Evolutionary conservation across 2,797 vertebrate species (phyloP).

Genomic region (Acanthopagrus latus): DNA sequence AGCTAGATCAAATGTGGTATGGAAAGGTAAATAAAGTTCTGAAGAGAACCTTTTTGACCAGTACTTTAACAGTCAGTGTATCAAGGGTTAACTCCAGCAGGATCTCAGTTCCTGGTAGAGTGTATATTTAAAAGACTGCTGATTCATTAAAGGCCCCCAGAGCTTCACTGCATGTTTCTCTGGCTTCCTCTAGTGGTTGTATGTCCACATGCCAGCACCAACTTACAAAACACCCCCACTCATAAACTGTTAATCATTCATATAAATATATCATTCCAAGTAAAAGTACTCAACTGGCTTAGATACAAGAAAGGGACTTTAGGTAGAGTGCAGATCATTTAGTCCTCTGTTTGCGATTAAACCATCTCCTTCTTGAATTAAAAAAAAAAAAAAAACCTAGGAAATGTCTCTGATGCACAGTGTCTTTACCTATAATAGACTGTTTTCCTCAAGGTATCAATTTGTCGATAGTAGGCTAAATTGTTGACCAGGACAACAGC

Average conservation of each 20-base stretch:
- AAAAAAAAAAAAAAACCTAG: background rate
- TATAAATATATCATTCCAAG: background rate
- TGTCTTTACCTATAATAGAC: too few relatives aligned
- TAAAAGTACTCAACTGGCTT: background rate
- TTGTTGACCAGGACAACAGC: background rate
- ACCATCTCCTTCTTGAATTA: background rate
- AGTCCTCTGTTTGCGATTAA: background rate
- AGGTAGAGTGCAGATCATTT: background rate
- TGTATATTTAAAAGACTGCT: constrained; percentile 25
- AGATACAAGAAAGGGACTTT: background rate
- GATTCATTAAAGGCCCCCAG: constrained; percentile 33
- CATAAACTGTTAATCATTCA: constrained; percentile 17
- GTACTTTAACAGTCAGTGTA: background rate
- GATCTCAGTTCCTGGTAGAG: constrained; percentile 36
- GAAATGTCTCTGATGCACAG: background rate
- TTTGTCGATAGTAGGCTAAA: background rate
- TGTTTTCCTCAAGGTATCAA: background rate
- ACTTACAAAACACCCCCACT: background rate
- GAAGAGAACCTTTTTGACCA: background rate
- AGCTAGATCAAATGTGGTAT: background rate
- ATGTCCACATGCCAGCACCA: background rate
- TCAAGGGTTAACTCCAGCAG: constrained; percentile 10
- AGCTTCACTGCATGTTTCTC: background rate
- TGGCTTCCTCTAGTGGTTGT: constrained; percentile 45
- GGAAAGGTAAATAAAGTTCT: background rate